Base-by-base conservation (phyloP, 2,797 vertebrate species). In the Gambusia yucatana region DNA sequence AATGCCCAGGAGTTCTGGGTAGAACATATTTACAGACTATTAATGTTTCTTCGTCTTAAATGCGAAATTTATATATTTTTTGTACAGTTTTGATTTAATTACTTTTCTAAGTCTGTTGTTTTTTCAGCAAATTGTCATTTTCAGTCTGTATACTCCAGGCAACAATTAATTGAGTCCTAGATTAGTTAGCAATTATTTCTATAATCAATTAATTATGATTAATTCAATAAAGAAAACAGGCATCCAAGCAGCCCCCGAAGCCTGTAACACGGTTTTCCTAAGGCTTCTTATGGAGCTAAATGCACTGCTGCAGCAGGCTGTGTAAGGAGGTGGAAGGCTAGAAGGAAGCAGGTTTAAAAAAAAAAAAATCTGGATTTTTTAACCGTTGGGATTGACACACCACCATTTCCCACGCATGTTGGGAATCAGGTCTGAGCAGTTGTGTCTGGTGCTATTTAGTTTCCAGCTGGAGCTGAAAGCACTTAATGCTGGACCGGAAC, bases 271-370 rank as follows among this genome's bases (percentile, higher is more conserved):
- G 55, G 84, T 87, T 90, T 87, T 84, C 80, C 89, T 84, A 76
- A 5, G 20, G 22, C 82, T 84, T 80, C 81, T 88, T 86, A 80
- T 90, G 86, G 50, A 85, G 90, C 87, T 92, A 75, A 91, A 92
- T 87, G 89, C 80, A 9, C 72, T 57, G 10, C 77, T 33, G 2
- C 82, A 78, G 80, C 69, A 44, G 73, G 82, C 22, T 10, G 75
- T n/a, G 85, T 94, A 94, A 86, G 87, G 86, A 93, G 92, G 91
- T 90, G 86, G 87, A 87, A 48, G 85, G 72, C 82, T 78, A 79
- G 73, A 70, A 89, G 84, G 82, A 91, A 82, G 82, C 81, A n/a
- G 77, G 77, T 73, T 80, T 88, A 86, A 43, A 7, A 33, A 33
- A n/a, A 75, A 33, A 41, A 14, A 44, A n/a, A 46, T 44, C 39